Evolutionary conservation across 2,113 vertebrate species (phyloP).

Genomic region (Onychorhynchus coronatus): DNA sequence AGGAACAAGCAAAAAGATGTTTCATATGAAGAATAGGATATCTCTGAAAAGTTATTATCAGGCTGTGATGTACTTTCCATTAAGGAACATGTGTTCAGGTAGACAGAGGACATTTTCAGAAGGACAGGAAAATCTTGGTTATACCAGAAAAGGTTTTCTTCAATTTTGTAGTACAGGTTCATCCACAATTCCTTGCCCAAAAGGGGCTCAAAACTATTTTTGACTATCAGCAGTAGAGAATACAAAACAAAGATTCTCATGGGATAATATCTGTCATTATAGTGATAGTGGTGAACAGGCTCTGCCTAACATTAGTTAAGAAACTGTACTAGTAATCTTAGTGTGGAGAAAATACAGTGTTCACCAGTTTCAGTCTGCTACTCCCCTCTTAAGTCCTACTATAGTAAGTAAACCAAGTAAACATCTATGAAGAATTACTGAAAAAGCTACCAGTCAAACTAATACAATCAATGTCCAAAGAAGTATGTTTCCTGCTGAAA

Average conservation of each 20-base stretch:
- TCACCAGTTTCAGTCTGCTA: neutral
- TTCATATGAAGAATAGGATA: neutral
- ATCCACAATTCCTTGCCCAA: neutral
- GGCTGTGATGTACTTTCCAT: neutral
- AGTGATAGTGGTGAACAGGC: neutral
- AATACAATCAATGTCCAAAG: neutral
- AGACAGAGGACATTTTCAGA: neutral
- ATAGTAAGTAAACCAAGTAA: neutral
- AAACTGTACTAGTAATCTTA: neutral
- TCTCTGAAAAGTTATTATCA: neutral
- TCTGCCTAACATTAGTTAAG: neutral
- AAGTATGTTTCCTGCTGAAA: neutral
- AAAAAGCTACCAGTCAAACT: neutral
- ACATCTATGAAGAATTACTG: neutral
- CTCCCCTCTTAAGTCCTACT: neutral
- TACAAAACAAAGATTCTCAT: neutral
- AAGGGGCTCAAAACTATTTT: neutral
- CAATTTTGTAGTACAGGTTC: neutral
- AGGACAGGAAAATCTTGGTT: neutral
- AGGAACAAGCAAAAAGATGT: neutral
- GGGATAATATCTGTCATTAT: neutral
- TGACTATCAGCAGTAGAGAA: neutral
- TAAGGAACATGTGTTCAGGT: accelerated
- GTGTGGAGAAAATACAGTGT: neutral
- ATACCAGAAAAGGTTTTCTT: neutral